Evolutionary conservation across 2,797 vertebrate genomes (phyloP).

Genomic region (Buphagus erythrorhynchus): DNA sequence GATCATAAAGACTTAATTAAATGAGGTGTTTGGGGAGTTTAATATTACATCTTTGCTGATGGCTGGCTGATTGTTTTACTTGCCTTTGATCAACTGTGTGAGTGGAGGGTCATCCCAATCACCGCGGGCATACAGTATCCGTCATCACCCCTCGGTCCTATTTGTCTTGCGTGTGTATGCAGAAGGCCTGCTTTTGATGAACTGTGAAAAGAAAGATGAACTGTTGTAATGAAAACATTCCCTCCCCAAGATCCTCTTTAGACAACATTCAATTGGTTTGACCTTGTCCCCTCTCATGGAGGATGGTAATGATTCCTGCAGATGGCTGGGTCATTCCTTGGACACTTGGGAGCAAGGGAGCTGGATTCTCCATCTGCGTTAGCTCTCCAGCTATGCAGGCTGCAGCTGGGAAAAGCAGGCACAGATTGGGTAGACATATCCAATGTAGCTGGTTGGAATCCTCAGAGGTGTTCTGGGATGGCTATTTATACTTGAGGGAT

Average conservation of each 20-base stretch:
- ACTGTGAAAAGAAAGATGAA: slow-evolving; percentile 75
- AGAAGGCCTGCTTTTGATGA: slow-evolving; percentile 68
- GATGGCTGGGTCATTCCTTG: slow-evolving; percentile 66
- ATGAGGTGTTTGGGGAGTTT: slow-evolving; percentile 67
- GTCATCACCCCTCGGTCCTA: slow-evolving; percentile 49
- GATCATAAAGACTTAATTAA: slow-evolving; percentile 61
- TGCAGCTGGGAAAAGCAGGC: not conserved
- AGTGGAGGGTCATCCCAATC: slow-evolving; percentile 67
- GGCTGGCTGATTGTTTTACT: slow-evolving; percentile 65
- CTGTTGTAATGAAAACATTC: slow-evolving; percentile 73
- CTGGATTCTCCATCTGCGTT: not conserved
- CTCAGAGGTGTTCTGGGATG: not conserved
- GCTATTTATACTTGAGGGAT: not conserved
- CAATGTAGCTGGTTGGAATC: not conserved
- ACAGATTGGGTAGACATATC: not conserved
- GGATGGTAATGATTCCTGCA: slow-evolving; percentile 65
- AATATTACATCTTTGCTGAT: slow-evolving; percentile 53
- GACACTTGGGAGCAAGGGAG: slow-evolving; percentile 25
- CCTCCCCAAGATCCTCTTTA: slow-evolving; percentile 65
- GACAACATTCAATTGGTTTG: slow-evolving; percentile 66
- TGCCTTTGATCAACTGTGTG: slow-evolving; percentile 70
- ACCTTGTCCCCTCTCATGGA: slow-evolving; percentile 35
- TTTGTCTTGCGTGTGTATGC: slow-evolving; percentile 56
- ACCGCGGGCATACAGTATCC: slow-evolving; percentile 16
- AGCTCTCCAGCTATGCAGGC: not conserved